A percentile compares a stretch with the other conserved stretches of the same genome.
These are phyloP conservation scores for Apodemia zela DNA, from an alignment of 2,888 invertebrate species.

Conservation along the genomic window DNA sequence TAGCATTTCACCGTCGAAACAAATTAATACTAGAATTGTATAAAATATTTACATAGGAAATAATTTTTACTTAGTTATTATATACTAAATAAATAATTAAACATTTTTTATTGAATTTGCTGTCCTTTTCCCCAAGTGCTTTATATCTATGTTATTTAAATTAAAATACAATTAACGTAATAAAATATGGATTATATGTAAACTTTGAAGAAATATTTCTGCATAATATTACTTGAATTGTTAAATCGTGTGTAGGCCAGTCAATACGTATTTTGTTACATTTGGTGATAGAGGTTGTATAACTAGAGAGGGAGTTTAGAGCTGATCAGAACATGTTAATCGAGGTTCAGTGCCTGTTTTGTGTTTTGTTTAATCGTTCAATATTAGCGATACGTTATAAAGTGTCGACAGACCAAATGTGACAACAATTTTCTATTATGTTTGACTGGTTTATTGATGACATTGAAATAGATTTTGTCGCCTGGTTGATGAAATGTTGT, in stretches of 20 bases:
- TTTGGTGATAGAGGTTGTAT: constrained; percentile 38
- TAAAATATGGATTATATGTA: constrained; percentile 71
- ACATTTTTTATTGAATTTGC: constrained; percentile 81
- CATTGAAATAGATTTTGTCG: constrained; percentile 63
- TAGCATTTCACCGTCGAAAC: constrained; percentile 72
- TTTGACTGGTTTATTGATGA: constrained; percentile 43
- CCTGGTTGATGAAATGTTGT: constrained; percentile 47
- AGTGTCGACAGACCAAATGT: constrained; percentile 36
- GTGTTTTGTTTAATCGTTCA: constrained; percentile 19
- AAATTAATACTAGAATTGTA: constrained; percentile 77
- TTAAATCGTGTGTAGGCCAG: constrained; percentile 59
- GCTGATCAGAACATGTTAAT: constrained; percentile 17
- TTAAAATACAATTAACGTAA: constrained; percentile 76
- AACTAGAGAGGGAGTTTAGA: constrained; percentile 11
- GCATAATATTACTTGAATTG: constrained; percentile 72
- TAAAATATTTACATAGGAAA: constrained; percentile 79
- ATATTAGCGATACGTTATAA: constrained; percentile 22
- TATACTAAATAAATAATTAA: constrained; percentile 75
- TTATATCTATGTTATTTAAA: constrained; percentile 80
- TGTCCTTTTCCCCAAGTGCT: constrained; percentile 81
- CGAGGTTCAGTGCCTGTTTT: constrained; percentile 24
- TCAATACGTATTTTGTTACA: constrained; percentile 41
- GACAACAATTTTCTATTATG: constrained; percentile 36
- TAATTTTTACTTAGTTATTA: constrained; percentile 80
- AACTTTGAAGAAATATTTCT: constrained; percentile 74